These are phyloP conservation scores for Oncopodura yosiiana DNA, from an alignment of 1,140 invertebrate species.

Conservation along the genomic window DNA sequence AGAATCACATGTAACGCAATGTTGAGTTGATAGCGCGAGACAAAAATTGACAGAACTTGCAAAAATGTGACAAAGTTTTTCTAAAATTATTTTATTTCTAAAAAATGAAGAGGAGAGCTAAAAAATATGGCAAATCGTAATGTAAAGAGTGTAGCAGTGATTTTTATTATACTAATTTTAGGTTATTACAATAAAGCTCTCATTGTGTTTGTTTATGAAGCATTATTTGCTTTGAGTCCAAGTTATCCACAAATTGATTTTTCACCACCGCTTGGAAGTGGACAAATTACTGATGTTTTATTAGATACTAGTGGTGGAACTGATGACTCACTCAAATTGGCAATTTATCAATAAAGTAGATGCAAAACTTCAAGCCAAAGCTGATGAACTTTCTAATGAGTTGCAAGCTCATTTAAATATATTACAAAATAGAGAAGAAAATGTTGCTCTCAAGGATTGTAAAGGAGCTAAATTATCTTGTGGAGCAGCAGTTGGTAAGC, in stretches of 20 bases:
- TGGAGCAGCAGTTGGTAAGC: background rate
- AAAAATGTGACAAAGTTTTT: no score
- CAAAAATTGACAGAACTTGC: no score
- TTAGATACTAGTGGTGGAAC: background rate
- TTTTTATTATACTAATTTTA: constrained; percentile 9
- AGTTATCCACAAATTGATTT: background rate
- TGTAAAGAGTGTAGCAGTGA: background rate
- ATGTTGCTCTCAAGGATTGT: background rate
- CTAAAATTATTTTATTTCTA: no score
- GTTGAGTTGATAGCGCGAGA: no score
- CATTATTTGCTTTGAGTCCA: background rate
- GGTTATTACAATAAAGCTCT: constrained; percentile 11
- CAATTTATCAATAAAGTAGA: background rate
- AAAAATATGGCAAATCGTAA: background rate
- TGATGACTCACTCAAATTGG: background rate
- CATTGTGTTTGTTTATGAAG: background rate
- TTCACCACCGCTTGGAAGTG: background rate
- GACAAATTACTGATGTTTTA: background rate
- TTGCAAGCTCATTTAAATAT: background rate
- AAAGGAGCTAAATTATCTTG: background rate
- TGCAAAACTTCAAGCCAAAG: background rate
- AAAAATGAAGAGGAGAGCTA: no score
- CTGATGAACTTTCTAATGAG: background rate
- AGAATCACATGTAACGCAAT: no score
- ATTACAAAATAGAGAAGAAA: background rate